phyloP scores from a whole-genome alignment of 2,113 vertebrate genomes.

The Vireo altiloquus region DNA sequence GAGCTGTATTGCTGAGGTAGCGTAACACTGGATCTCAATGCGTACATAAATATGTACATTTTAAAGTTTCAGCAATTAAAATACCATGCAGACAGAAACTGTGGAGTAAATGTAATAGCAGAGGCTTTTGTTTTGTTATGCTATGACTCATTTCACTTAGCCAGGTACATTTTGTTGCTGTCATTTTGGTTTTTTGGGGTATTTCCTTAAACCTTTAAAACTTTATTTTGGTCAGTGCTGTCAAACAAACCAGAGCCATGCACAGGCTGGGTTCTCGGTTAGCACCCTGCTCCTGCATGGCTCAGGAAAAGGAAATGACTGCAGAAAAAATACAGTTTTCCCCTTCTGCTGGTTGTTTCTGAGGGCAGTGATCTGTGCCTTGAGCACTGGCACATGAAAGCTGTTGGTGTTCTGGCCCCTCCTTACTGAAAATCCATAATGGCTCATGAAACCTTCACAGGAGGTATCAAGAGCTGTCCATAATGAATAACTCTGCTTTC shows the following conservation, averaged over 20 bases:
- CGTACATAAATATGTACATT: neutral
- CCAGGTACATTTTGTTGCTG: neutral
- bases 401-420: neutral
- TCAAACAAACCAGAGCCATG: rapidly evolving
- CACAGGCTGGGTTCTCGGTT: neutral
- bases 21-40: neutral
- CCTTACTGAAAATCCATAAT: neutral
- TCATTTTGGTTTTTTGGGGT: neutral
- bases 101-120: neutral
- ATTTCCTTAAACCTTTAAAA: neutral
- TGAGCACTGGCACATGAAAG: neutral
- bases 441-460: neutral
- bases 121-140: neutral
- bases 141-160: neutral
- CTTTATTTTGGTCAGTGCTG: neutral
- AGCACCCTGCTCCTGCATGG: rapidly evolving
- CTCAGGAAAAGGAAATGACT: neutral
- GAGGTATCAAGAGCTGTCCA: neutral
- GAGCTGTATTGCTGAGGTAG: neutral
- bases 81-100: neutral
- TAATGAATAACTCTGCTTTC: neutral
- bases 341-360: neutral
- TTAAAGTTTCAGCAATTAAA: constrained; percentile 18
- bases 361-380: neutral
- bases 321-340: neutral